Evolutionary conservation across 2,113 vertebrate genomes (phyloP), one percentile per base, ranked within the genome.

Genomic region (Indri indri): DNA sequence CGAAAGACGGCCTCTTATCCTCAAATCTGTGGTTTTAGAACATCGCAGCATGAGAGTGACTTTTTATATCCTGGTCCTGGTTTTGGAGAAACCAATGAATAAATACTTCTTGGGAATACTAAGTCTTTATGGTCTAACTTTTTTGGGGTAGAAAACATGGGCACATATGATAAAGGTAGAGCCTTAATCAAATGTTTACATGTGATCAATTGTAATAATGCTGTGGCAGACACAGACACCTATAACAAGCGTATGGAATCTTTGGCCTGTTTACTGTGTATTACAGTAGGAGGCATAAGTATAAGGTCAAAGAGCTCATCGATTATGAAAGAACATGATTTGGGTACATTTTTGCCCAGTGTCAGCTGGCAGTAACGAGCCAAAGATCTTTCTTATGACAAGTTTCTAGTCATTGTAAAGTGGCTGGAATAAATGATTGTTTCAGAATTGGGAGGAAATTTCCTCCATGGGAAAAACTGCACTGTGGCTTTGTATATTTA

Each of bases 401-500:
- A n/a, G 66, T 83, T 66, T 91, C 81, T 11, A 47, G 54, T 68
- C 45, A 3, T 79, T 71, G 54, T 79, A 91, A 95, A 96, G 95
- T 88, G 85, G 68, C 93, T 81, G 10, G 63, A 47, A 87, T 79
- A 80, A 76, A 63, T 16, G 25, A 81, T 65, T n/a, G 23, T 91
- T 95, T 95, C 27, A 73, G 45, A 91, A 61, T 84, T 34, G 61
- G 66, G n/a, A 97, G 37, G 79, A 88, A 65, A 52, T 50, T 50
- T 88, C 88, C 59, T 74, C 59, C 57, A 22, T 27, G 18, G 73
- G 54, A 50, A 45, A 45, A 63, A 30, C 50, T 80, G 89, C 88
- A 5, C 8, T n/a, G 84, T 81, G 85, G 81, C 65, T 89, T 74
- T 96, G 95, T 96, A 85, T 94, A 57, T 74, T 94, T 61, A 94